These are phyloP conservation scores for Cololabis saira DNA, from an alignment of 2,113 vertebrate species.

Conservation along the genomic window DNA sequence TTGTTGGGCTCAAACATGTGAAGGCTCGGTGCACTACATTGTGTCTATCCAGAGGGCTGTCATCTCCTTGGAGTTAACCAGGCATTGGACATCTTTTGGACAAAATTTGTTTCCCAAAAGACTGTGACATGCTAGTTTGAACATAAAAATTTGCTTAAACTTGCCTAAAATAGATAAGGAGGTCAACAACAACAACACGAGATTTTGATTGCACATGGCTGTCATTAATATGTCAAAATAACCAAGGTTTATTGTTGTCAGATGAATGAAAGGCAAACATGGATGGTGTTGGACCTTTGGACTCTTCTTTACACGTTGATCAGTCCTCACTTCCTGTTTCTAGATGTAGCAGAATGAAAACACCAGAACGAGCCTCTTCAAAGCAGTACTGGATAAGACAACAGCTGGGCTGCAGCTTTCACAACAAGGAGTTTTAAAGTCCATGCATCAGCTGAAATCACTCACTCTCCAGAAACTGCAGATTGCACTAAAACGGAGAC, in stretches of 20 bases:
- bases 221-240: too few species aligned
- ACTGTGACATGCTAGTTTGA: too few species aligned
- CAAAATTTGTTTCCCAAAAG: too few species aligned
- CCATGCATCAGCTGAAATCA: conserved; percentile 4
- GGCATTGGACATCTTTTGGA: not conserved
- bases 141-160: too few species aligned
- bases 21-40: too few species aligned
- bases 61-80: not conserved
- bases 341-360: conserved; percentile 62
- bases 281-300: too few species aligned
- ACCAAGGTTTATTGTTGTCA: too few species aligned
- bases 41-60: not conserved
- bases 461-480: conserved; percentile 5
- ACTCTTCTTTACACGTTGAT: not conserved
- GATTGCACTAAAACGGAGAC: conserved; percentile 1
- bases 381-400: conserved; percentile 11
- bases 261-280: too few species aligned
- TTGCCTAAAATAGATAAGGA: too few species aligned
- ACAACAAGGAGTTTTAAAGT: conserved; percentile 20
- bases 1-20: too few species aligned
- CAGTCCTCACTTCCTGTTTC: not conserved
- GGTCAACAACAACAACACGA: too few species aligned
- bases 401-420: conserved; percentile 9
- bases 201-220: too few species aligned
- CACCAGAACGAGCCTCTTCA: not conserved